A percentile compares a stretch with the other conserved stretches of the same genome.
phyloP scores from a whole-genome alignment of 2,113 vertebrate genomes.

The Todiramphus chloris region DNA sequence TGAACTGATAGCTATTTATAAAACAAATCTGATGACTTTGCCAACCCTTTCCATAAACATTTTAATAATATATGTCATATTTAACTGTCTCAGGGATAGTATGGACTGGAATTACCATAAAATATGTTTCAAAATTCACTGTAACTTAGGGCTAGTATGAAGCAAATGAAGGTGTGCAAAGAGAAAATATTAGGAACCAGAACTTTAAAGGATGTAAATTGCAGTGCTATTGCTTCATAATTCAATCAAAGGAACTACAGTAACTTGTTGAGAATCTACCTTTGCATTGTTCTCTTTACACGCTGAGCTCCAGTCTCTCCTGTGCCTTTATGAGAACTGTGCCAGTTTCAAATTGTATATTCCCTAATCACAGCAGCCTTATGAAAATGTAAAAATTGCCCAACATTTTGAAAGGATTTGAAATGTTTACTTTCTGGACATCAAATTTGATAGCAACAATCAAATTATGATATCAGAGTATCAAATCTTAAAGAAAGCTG shows the following conservation, averaged over 20 bases:
- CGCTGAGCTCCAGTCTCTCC: background rate
- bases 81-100: constrained; percentile 30
- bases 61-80: constrained; percentile 46
- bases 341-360: background rate
- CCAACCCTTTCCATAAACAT: constrained; percentile 57
- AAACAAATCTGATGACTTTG: constrained; percentile 66
- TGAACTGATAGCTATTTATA: constrained; percentile 68
- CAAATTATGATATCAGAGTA: background rate
- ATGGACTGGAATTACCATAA: background rate
- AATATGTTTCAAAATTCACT: background rate
- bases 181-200: background rate
- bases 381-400: background rate
- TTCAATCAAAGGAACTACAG: background rate
- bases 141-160: background rate
- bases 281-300: background rate
- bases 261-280: background rate
- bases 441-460: background rate
- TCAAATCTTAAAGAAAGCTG: background rate
- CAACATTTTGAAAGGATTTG: background rate
- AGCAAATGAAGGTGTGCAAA: background rate
- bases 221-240: background rate
- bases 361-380: background rate
- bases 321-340: background rate
- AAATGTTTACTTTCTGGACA: background rate
- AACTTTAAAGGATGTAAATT: background rate